Evolutionary conservation across 2,888 invertebrate species (phyloP), one percentile per base, ranked within the genome.

Genomic region (Ommatoiulus sabulosus): DNA sequence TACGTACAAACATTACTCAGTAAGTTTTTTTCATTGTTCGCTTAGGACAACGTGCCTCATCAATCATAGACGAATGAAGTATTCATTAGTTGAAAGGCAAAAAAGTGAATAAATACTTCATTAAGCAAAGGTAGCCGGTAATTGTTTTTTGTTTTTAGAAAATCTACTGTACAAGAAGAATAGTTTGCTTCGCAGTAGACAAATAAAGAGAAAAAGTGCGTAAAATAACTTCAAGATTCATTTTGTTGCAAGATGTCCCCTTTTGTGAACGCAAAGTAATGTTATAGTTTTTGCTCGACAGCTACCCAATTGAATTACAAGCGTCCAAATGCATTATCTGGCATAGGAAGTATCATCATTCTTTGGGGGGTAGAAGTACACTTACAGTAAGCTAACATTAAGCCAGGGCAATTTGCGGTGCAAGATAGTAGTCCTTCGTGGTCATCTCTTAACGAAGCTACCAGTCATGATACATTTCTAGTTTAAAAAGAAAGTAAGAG

Each of bases 41-140:
- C 72, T n/a, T 72, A 72, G 72, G 72, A 72, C 72, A 72, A 72
- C 72, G 72, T 72, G 24, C 72, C 72, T 72, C 72, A 72, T 72
- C 72, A 72, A 72, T 72, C 72, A 72, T 72, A 72, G 24, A 24
- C 5, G 72, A 24, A 72, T 72, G 72, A 72, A 72, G 72, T 72
- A 72, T 72, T 72, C 72, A 72, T 72, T 72, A 72, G 72, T 10
- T 72, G 72, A 24, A 2, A 72, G 24, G 72, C 63, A 72, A 72
- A 72, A 24, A 72, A 63, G 72, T 24, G 72, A 72, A 72, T 72
- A 24, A 72, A 24, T 72, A 24, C 24, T 24, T 72, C 72, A 72
- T 72, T 12, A 72, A 72, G 72, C 24, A 63, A 57, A 63, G 63
- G 63, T 72, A 24, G 72, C 72, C 72, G 72, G 72, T 72, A 72